phyloP scores from a whole-genome alignment of 2,888 invertebrate species.

The Chrysolina haemoptera region DNA sequence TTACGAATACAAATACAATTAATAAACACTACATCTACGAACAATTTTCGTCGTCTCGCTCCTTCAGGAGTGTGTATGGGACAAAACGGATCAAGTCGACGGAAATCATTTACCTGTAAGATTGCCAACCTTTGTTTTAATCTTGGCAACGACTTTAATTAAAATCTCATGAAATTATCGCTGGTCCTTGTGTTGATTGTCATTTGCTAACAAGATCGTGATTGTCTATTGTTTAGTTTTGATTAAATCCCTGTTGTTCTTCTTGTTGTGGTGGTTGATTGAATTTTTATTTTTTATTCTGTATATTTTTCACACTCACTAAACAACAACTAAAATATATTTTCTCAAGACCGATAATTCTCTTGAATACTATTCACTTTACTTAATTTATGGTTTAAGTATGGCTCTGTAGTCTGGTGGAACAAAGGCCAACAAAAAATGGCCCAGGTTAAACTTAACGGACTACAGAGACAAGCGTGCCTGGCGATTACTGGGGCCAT shows the following conservation, averaged over 20 bases:
- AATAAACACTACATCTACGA: slow-evolving; percentile 22
- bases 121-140: slow-evolving; percentile 51
- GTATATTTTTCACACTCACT: not conserved
- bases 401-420: too few species aligned
- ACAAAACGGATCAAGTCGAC: slow-evolving; percentile 15
- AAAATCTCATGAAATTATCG: slow-evolving; percentile 62
- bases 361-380: too few species aligned
- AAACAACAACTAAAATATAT: too few species aligned
- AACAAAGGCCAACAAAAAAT: too few species aligned
- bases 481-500: too few species aligned
- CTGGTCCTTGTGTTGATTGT: slow-evolving; percentile 58
- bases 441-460: too few species aligned
- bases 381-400: too few species aligned
- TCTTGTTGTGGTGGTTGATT: slow-evolving; percentile 39
- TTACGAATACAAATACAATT: slow-evolving; percentile 19
- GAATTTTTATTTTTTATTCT: slow-evolving; percentile 35
- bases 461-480: too few species aligned
- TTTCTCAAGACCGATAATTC: too few species aligned
- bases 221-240: slow-evolving; percentile 63
- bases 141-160: slow-evolving; percentile 60
- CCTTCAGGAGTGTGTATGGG: slow-evolving; percentile 11
- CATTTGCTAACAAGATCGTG: slow-evolving; percentile 61
- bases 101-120: slow-evolving; percentile 24
- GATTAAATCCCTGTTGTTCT: slow-evolving; percentile 55
- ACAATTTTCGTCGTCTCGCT: slow-evolving; percentile 3